Conservation (phyloP, 2,113 vertebrate species). For the Leiothrix lutea region DNA sequence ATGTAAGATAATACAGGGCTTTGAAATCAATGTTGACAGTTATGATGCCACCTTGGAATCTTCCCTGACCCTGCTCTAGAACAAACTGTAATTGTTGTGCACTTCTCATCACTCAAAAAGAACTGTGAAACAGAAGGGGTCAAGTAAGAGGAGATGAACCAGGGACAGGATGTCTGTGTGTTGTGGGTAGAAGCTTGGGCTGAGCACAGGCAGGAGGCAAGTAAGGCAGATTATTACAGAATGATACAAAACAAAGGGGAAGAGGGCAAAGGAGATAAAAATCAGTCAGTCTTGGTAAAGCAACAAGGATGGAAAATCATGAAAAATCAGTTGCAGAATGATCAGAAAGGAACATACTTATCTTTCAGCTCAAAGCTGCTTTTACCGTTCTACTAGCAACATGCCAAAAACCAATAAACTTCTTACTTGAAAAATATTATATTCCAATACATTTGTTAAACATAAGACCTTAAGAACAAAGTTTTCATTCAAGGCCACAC, state of each 20-base stretch:
- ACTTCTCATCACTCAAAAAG: background rate
- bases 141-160: background rate
- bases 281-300: background rate
- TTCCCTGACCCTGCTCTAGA: background rate
- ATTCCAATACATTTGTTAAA: background rate
- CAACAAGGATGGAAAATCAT: background rate
- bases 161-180: background rate
- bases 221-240: background rate
- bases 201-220: background rate
- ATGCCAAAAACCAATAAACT: accelerated
- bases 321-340: background rate
- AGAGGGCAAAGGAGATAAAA: background rate
- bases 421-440: background rate
- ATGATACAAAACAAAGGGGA: background rate
- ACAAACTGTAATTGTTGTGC: background rate
- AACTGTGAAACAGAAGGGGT: background rate
- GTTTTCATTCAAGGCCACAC: background rate
- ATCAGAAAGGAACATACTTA: background rate
- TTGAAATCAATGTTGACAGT: background rate
- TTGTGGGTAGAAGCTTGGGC: background rate
- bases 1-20: background rate
- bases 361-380: background rate
- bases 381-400: background rate
- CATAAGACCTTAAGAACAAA: background rate
- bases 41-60: background rate